A percentile compares a stretch with the other conserved stretches of the same genome.
Conservation (phyloP, 1,140 invertebrate species). For the Drusus annulatus region DNA sequence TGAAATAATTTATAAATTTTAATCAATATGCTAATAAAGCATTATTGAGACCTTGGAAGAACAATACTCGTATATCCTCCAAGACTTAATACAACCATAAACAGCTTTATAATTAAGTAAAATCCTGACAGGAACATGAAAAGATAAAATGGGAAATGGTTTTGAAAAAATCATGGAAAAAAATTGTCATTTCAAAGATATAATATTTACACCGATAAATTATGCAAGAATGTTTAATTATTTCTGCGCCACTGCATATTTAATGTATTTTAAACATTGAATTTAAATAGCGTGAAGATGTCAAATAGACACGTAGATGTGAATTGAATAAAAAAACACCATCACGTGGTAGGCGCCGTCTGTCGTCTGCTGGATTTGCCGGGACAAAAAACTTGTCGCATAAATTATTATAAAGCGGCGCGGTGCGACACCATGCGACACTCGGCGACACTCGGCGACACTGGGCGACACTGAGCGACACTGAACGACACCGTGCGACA, state of each 20-base stretch:
- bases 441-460: neutral
- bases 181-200: neutral
- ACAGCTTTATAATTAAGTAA: too few relatives aligned
- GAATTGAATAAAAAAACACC: constrained; percentile 18
- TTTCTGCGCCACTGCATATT: constrained; percentile 4
- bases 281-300: constrained; percentile 35
- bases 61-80: too few relatives aligned
- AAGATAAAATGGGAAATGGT: too few relatives aligned
- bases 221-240: constrained; percentile 7
- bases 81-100: too few relatives aligned
- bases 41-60: too few relatives aligned
- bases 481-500: too few relatives aligned
- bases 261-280: constrained; percentile 17
- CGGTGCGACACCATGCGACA: neutral
- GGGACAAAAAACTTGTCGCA: constrained; percentile 13
- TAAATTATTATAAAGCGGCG: constrained; percentile 6
- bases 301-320: constrained; percentile 29
- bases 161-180: too few relatives aligned
- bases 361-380: constrained; percentile 37
- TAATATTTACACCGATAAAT: constrained; percentile 8
- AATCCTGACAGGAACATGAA: too few relatives aligned
- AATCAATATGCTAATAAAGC: too few relatives aligned
- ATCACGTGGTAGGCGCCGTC: constrained; percentile 45
- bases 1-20: too few relatives aligned
- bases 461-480: too few relatives aligned